phyloP scores from a whole-genome alignment of 2,888 invertebrate genomes.

The Petrolisthes cinctipes region DNA sequence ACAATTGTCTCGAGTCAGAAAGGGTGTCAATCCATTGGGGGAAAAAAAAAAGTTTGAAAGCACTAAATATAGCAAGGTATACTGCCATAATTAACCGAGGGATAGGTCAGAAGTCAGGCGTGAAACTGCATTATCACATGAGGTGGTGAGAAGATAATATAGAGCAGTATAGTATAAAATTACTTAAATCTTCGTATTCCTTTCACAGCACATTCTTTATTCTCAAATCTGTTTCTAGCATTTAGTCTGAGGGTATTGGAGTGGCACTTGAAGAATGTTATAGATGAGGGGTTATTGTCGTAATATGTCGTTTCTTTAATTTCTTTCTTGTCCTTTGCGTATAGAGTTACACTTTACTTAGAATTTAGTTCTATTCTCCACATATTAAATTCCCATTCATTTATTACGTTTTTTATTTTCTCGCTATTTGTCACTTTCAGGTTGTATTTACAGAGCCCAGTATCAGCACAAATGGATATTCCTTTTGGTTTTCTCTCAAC shows the following conservation, averaged over 20 bases:
- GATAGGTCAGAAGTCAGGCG: too few species aligned
- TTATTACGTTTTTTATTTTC: not conserved
- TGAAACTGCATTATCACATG: too few species aligned
- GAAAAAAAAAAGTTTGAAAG: too few species aligned
- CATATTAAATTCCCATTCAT: not conserved
- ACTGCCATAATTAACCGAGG: too few species aligned
- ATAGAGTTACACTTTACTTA: not conserved
- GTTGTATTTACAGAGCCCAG: not conserved
- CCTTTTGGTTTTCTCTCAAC: not conserved
- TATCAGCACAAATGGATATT: not conserved
- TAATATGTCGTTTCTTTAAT: not conserved
- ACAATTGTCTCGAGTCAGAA: too few species aligned
- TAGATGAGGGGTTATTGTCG: not conserved
- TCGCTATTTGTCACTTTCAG: not conserved
- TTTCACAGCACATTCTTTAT: too few species aligned
- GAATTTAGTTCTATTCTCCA: not conserved
- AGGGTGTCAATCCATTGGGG: too few species aligned
- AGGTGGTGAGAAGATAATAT: too few species aligned
- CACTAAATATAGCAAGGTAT: too few species aligned
- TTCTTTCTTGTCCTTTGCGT: not conserved
- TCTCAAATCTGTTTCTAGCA: constrained; percentile 5
- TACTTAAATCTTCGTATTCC: not conserved
- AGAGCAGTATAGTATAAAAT: not conserved
- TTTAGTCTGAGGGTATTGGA: constrained; percentile 11
- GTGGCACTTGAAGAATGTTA: not conserved